Percentiles rank a stretch among this genome's conserved stretches.
phyloP scores from a whole-genome alignment of 2,888 invertebrate genomes.

The Strigamia transsilvanica region DNA sequence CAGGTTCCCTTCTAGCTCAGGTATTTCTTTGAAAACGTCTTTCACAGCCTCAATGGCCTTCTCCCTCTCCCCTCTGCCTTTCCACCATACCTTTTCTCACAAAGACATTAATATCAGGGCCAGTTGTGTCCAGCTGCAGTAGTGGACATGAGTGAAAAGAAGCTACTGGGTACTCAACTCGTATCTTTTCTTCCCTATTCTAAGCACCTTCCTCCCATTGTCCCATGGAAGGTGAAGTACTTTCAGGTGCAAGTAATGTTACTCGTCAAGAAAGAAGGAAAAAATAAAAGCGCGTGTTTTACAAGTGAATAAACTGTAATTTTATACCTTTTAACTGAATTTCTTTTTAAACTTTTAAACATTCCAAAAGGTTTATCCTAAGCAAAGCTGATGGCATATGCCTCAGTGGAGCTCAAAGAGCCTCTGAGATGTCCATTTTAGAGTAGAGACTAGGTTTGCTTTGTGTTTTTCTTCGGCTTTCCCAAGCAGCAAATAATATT shows the following conservation, averaged over 20 bases:
- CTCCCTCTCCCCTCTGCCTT: not conserved
- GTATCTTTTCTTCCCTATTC: slow-evolving; percentile 26
- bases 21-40: slow-evolving; percentile 16
- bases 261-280: not conserved
- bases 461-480: no score
- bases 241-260: slow-evolving; percentile 18
- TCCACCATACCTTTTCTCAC: slow-evolving; percentile 16
- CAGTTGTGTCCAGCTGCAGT: slow-evolving; percentile 27
- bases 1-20: not conserved
- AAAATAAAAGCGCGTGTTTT: not conserved
- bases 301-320: not conserved
- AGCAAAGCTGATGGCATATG: no score
- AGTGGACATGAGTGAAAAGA: slow-evolving; percentile 39
- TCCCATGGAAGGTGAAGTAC: not conserved
- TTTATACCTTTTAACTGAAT: no score
- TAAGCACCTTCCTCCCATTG: slow-evolving; percentile 20
- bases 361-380: no score
- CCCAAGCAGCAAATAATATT: no score
- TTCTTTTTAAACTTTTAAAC: no score
- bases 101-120: slow-evolving; percentile 17
- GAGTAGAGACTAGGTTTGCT: no score
- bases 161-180: slow-evolving; percentile 45
- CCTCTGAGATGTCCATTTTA: no score
- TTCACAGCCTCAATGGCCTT: not conserved
- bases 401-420: no score